Conservation (phyloP, 2,113 vertebrate genomes). For the Colossoma macropomum region DNA sequence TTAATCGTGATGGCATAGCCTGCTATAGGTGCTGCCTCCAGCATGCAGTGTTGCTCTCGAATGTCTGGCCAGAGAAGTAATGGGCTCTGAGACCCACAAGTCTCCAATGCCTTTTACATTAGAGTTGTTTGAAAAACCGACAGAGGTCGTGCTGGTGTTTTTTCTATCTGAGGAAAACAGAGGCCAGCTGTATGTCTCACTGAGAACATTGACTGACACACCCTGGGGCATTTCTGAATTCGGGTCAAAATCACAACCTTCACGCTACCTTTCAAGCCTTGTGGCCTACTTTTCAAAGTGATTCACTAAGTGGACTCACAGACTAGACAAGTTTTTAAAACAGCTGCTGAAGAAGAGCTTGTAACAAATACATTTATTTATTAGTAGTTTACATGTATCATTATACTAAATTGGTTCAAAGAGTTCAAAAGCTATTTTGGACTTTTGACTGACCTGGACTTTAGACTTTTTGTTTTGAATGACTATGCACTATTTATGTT, state of each 20-base stretch:
- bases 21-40: constrained; percentile 44
- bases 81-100: constrained; percentile 45
- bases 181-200: constrained; percentile 21
- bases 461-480: too few species aligned
- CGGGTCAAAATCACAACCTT: constrained; percentile 66
- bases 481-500: too few species aligned
- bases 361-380: too few species aligned
- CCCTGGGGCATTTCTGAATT: constrained; percentile 64
- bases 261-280: constrained; percentile 48
- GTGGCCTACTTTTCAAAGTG: constrained; percentile 59
- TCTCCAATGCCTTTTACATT: constrained; percentile 46
- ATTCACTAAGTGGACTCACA: constrained; percentile 30
- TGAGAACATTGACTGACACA: constrained; percentile 47
- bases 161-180: constrained; percentile 26
- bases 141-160: constrained; percentile 16
- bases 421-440: too few species aligned
- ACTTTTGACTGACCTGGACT: too few species aligned
- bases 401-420: too few species aligned
- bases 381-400: too few species aligned
- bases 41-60: constrained; percentile 21
- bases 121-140: constrained; percentile 22
- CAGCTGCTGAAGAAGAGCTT: too few species aligned
- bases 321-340: not conserved
- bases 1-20: constrained; percentile 27
- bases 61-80: constrained; percentile 49